Conservation (phyloP, 2,888 invertebrate species). For the Drosophila testacea region DNA sequence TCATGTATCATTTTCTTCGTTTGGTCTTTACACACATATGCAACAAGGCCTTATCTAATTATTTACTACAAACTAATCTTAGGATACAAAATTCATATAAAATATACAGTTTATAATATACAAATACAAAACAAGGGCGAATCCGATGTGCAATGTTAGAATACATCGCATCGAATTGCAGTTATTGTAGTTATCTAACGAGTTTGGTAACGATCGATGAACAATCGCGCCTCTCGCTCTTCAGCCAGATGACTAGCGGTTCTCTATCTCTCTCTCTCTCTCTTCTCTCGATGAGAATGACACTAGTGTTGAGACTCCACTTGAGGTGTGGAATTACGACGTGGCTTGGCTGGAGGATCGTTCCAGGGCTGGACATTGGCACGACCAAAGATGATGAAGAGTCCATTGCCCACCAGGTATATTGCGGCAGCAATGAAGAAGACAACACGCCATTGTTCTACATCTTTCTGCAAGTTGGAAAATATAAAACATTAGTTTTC, state of each 20-base stretch:
- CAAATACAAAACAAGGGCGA: constrained; percentile 49
- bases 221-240: constrained; percentile 14
- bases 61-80: constrained; percentile 47
- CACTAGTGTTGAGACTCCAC: constrained; percentile 81
- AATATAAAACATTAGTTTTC: background rate
- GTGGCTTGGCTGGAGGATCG: constrained; percentile 84
- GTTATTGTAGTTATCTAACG: constrained; percentile 36
- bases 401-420: constrained; percentile 89
- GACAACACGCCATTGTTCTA: constrained; percentile 90
- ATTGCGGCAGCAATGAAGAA: constrained; percentile 91
- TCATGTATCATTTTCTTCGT: constrained; percentile 17
- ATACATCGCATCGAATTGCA: constrained; percentile 51
- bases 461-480: constrained; percentile 87
- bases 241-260: constrained; percentile 67
- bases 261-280: constrained; percentile 11
- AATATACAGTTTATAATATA: constrained; percentile 44
- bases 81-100: constrained; percentile 34
- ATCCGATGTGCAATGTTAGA: constrained; percentile 46
- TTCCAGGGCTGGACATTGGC: constrained; percentile 91
- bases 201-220: constrained; percentile 16
- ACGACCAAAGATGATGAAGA: constrained; percentile 90
- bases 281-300: background rate
- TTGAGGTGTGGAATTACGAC: constrained; percentile 75
- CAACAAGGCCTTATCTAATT: constrained; percentile 47
- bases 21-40: constrained; percentile 42